Percentiles rank a stretch among this genome's conserved stretches.
Evolutionary conservation across 1,140 invertebrate genomes (phyloP).

Genomic region (Hypothenemus hampei): DNA sequence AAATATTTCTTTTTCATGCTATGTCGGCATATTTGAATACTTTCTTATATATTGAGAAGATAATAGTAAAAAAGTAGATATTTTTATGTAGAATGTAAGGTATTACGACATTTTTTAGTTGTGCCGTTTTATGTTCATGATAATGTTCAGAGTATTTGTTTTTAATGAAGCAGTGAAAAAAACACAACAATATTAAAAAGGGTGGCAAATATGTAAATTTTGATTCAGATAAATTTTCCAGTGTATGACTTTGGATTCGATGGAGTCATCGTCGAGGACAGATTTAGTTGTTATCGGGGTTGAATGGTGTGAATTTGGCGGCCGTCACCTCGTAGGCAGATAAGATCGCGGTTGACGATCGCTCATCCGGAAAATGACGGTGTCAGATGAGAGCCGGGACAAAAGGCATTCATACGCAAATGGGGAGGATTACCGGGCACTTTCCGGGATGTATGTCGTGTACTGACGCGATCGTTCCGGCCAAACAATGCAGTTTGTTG

Average conservation of each 20-base stretch:
- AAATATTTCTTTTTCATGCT: conserved; percentile 26
- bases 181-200: neutral
- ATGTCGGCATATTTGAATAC: conserved; percentile 16
- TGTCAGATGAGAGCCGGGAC: conserved; percentile 15
- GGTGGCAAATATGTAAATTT: neutral
- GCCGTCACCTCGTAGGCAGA: conserved; percentile 12
- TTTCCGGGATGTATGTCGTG: too few species aligned
- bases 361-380: conserved; percentile 18
- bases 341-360: conserved; percentile 19
- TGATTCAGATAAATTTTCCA: conserved; percentile 3
- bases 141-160: neutral
- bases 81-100: too few species aligned
- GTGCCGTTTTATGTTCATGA: neutral
- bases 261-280: conserved; percentile 1
- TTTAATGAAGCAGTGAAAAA: neutral
- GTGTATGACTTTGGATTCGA: neutral
- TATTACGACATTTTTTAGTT: neutral
- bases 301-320: conserved; percentile 18
- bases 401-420: conserved; percentile 20
- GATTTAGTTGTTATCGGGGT: conserved; percentile 14
- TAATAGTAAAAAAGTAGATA: conserved; percentile 2
- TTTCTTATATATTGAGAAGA: conserved; percentile 12
- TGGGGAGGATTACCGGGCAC: conserved; percentile 19
- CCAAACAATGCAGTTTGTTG: conserved; percentile 8
- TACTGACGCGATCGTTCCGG: conserved; percentile 1